These are phyloP conservation scores for Rhinoraja longicauda DNA, from an alignment of 2,797 vertebrate species.

Conservation along the genomic window DNA sequence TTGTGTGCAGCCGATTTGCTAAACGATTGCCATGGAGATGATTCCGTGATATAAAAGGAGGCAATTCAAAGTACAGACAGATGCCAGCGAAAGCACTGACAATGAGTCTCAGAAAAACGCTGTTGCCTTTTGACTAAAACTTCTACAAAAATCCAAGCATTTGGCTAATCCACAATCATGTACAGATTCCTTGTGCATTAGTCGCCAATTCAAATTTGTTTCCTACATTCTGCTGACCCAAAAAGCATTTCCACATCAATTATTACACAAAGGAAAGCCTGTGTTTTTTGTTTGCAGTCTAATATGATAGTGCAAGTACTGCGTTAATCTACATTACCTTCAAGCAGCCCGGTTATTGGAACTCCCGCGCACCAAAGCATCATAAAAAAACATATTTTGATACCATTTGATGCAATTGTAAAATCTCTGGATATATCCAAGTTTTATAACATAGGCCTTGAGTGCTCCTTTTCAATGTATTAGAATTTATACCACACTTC, in stretches of 20 bases:
- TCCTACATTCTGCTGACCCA: background rate
- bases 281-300: background rate
- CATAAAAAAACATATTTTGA: background rate
- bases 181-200: background rate
- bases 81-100: background rate
- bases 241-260: background rate
- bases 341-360: background rate
- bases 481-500: background rate
- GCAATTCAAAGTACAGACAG: background rate
- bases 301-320: background rate
- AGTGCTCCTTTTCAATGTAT: background rate
- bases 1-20: background rate
- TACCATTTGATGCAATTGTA: background rate
- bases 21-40: slow-evolving; percentile 23
- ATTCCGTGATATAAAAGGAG: background rate
- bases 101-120: background rate
- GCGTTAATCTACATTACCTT: background rate
- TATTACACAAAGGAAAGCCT: background rate
- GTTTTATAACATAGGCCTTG: background rate
- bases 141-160: background rate
- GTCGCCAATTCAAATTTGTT: slow-evolving; percentile 9
- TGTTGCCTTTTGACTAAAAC: background rate
- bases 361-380: background rate
- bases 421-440: slow-evolving; percentile 2
- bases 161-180: background rate